Evolutionary conservation across 1,140 invertebrate genomes (phyloP), one percentile per base, ranked within the genome.

Genomic region (Pogonus chalceus): DNA sequence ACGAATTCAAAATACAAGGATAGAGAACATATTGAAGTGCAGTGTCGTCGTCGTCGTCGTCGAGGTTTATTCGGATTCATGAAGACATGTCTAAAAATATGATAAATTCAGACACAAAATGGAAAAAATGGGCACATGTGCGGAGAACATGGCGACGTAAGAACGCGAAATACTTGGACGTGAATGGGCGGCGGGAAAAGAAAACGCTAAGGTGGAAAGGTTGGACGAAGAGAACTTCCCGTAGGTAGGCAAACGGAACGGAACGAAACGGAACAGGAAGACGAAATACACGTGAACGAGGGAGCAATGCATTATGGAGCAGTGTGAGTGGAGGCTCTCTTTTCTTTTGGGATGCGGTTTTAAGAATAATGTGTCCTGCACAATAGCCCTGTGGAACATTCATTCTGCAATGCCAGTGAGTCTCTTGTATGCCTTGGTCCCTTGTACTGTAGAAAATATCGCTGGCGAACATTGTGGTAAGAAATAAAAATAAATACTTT

Each of bases 401-500:
- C 7, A 12, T 10, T 18, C 9, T n/a, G n/a, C n/a, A n/a, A n/a
- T n/a, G n/a, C n/a, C n/a, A n/a, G n/a, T n/a, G n/a, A n/a, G n/a
- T n/a, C n/a, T n/a, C n/a, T n/a, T n/a, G n/a, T 9, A 43, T 43
- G 14, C 26, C 7, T 43, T 43, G 18, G 37, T 4, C 7, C 7
- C 18, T 18, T 4, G 9, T 4, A 16, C 37, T 43, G 37, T 7
- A 12, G 37, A 7, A n/a, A 43, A 18, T 43, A 18, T 12, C 7
- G 7, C 26, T 7, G 26, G 26, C 26, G 7, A 31, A 31, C 26
- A 7, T 4, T 31, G 14, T 9, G 37, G 37, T 18, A 43, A 4
- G 37, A 18, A 43, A 43, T 43, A 43, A 43, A 43, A 43, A 43
- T 43, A 43, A 43, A 43, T 43, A 12, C 37, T 43, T 43, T 43